A percentile compares a stretch with the other conserved stretches of the same genome.
These are phyloP conservation scores for Resseliella maxima DNA, from an alignment of 2,888 invertebrate species.

Conservation along the genomic window DNA sequence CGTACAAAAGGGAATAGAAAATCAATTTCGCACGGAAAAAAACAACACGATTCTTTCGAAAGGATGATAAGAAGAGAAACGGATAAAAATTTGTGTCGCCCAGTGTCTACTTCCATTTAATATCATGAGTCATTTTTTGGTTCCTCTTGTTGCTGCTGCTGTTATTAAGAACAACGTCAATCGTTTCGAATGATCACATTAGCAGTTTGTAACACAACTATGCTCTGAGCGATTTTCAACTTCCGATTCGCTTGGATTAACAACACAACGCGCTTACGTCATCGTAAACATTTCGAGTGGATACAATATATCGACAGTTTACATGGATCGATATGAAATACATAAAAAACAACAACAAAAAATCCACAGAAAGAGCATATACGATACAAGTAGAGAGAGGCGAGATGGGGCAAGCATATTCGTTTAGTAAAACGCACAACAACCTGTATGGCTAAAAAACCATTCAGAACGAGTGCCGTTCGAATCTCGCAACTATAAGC, in stretches of 20 bases:
- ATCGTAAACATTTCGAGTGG: background rate
- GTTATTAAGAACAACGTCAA: too few relatives aligned
- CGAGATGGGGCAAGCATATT: background rate
- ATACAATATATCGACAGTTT: background rate
- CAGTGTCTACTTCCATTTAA: background rate
- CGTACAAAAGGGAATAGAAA: too few relatives aligned
- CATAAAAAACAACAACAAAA: background rate
- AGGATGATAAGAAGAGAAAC: background rate
- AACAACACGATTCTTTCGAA: background rate
- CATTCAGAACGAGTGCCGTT: background rate
- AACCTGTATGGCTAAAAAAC: constrained; percentile 10
- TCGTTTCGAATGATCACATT: background rate
- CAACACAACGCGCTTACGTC: constrained; percentile 44
- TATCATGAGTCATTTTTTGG: background rate
- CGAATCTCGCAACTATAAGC: constrained; percentile 17
- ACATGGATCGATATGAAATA: constrained; percentile 28
- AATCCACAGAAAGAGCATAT: background rate
- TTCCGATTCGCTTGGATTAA: constrained; percentile 25
- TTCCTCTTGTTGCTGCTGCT: background rate
- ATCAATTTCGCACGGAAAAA: background rate
- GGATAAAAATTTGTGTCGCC: background rate
- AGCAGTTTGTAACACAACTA: background rate
- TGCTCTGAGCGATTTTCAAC: background rate
- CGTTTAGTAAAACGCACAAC: background rate
- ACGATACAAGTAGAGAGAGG: background rate